These are phyloP conservation scores for Neopipo cinnamomea DNA, from an alignment of 2,113 vertebrate species.

Conservation along the genomic window DNA sequence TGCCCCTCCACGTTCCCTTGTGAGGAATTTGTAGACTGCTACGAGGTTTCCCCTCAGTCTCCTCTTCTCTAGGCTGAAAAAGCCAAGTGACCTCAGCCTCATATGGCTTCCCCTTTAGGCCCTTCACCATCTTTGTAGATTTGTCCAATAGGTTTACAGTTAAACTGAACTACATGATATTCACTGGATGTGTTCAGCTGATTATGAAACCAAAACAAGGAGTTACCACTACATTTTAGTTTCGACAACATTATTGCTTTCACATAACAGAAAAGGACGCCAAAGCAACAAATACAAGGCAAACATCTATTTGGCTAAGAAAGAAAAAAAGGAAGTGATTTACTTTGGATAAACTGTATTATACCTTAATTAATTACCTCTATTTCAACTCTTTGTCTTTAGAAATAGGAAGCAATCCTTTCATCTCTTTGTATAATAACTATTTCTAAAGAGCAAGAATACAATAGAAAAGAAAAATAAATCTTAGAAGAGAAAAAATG, in stretches of 20 bases:
- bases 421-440: constrained; percentile 5
- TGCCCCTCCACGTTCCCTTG: neutral
- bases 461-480: constrained; percentile 16
- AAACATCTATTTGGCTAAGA: neutral
- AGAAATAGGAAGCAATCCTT: neutral
- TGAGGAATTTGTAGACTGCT: neutral
- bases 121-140: neutral
- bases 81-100: neutral
- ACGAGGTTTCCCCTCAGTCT: neutral
- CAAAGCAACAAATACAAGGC: neutral
- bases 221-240: neutral
- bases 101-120: fast-evolving
- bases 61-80: neutral
- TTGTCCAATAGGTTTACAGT: neutral
- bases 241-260: neutral
- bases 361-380: neutral
- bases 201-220: neutral
- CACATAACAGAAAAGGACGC: neutral
- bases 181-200: neutral
- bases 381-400: constrained; percentile 10
- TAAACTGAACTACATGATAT: neutral
- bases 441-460: neutral
- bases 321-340: neutral
- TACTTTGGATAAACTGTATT: neutral
- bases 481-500: neutral